Evolutionary conservation across 2,888 invertebrate genomes (phyloP), one percentile per base, ranked within the genome.

Genomic region (Diarsia brunnea): DNA sequence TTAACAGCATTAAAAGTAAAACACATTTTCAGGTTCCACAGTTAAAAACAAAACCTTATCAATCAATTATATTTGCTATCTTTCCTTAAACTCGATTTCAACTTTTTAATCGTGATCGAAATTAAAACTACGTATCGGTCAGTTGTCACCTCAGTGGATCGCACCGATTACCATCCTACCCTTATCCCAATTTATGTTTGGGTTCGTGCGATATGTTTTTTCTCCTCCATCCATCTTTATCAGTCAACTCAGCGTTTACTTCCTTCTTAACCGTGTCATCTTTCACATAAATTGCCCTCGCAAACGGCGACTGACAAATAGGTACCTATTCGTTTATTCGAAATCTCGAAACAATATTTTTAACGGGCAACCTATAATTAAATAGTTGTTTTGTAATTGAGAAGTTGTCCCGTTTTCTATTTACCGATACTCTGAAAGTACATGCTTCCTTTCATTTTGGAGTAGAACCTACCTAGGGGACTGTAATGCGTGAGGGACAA

Each of bases 211-310:
- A 60, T 82, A 65, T 55, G 45, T 55, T 69, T 69, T 82, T 77
- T 53, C 55, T 53, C 38, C 47, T 66, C 78, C 69, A 66, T 82
- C 82, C 78, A 69, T 79, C 82, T 69, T 79, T 82, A 79, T 79
- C 82, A 77, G 58, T 16, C 58, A 60, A 79, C 60, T 76, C 77
- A 14, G 58, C 60, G 49, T 77, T 79, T 82, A 53, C 69, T 69
- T 82, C 82, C 82, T 53, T 65, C 69, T 61, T 69, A 82, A 76
- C 82, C 65, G 77, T 76, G 79, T 76, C 82, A 79, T 79, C 77
- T 79, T 77, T 82, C 65, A 69, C 79, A 82, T 75, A 65, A 76
- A 76, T 76, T 82, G 82, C 65, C 51, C 69, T 82, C 60, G 69
- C 69, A 55, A 60, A 61, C 49, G 53, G 14, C 47, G 53, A 53